Percentiles rank a stretch among this genome's conserved stretches.
Conservation (phyloP, 1,140 invertebrate genomes). For the Neoseiulus cucumeris region DNA sequence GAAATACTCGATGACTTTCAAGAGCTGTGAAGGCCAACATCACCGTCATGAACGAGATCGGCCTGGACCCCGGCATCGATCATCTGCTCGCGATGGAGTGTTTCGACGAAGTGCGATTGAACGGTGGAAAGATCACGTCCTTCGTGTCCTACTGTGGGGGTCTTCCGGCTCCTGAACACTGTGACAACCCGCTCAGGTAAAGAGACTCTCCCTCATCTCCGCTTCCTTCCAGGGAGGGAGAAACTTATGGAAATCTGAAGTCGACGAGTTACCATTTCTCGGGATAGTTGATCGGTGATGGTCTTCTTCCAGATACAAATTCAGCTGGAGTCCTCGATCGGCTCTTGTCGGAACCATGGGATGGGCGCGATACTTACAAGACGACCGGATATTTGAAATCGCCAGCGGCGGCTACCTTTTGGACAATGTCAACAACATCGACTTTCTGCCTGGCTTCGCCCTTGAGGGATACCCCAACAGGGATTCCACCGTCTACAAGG, state of each 20-base stretch:
- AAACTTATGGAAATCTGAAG: too few relatives aligned
- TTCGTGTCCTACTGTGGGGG: conserved; percentile 94
- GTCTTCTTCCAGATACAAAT: conserved; percentile 50
- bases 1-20: conserved; percentile 18
- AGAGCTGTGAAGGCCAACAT: conserved; percentile 62
- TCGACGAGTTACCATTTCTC: too few relatives aligned
- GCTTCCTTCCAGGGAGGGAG: too few relatives aligned
- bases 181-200: conserved; percentile 61
- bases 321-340: conserved; percentile 84
- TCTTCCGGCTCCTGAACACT: conserved; percentile 80
- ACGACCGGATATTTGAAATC: conserved; percentile 74
- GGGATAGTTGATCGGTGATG: too few relatives aligned
- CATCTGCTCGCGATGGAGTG: conserved; percentile 91
- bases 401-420: conserved; percentile 66
- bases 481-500: conserved; percentile 71
- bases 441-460: conserved; percentile 88
- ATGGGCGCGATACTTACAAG: conserved; percentile 63
- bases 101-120: conserved; percentile 67
- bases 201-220: too few relatives aligned
- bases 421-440: conserved; percentile 46
- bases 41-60: conserved; percentile 83
- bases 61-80: conserved; percentile 92
- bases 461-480: conserved; percentile 90
- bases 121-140: conserved; percentile 55
- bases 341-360: conserved; percentile 71